Evolutionary conservation across 2,888 invertebrate species (phyloP).

Genomic region (Deilephila porcellus): DNA sequence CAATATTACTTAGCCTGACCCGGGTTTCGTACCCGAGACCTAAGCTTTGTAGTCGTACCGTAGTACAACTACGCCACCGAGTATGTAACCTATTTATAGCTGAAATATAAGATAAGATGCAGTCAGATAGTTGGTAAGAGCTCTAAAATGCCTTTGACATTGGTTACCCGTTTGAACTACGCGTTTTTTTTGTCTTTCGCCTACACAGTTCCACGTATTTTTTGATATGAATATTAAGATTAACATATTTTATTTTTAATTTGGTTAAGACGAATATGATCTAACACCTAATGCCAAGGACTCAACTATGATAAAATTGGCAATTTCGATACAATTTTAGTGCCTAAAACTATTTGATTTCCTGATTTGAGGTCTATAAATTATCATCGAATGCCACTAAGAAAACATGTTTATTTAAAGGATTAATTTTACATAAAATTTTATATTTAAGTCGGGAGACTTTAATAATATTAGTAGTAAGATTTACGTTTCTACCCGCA

Average conservation of each 20-base stretch:
- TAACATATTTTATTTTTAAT: neutral
- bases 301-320: neutral
- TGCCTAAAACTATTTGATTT: neutral
- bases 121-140: no score
- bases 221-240: neutral
- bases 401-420: neutral
- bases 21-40: no score
- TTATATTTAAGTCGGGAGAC: no score
- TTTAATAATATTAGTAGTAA: no score
- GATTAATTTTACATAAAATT: no score
- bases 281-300: neutral
- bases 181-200: neutral
- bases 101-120: no score
- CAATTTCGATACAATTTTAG: neutral
- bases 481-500: no score
- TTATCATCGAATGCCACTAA: neutral
- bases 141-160: no score
- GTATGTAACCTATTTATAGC: no score
- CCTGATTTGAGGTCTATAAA: neutral
- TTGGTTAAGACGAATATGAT: neutral
- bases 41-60: no score
- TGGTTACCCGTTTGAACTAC: neutral
- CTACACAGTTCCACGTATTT: neutral
- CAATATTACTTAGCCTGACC: no score
- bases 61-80: no score